Base-by-base conservation (phyloP, 1,140 invertebrate species). In the Bombus confusus region DNA sequence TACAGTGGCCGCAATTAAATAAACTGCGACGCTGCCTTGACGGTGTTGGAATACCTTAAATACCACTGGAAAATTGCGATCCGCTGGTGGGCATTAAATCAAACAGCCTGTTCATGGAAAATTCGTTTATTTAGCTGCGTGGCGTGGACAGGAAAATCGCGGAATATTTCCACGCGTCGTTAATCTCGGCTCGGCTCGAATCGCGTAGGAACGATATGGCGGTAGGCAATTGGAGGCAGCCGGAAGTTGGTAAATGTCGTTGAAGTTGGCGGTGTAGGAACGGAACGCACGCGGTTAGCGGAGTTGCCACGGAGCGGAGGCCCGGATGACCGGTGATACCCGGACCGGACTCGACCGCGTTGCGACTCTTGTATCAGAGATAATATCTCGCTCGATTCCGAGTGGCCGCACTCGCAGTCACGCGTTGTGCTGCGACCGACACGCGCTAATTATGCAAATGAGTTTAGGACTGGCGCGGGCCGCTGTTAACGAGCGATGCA, bases 361-460 rank as follows among this genome's bases (percentile, higher is more conserved):
- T 57, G 68, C 72, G 88, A 83, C 74, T 69, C 88, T 84, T 68
- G 86, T 83, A 90, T 90, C 84, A 89, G 79, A 66, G 88, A 78
- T 83, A 83, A 89, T 90, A 81, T 85, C 85, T 84, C 80, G 88
- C 88, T 85, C 69, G 85, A 90, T 86, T 31, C 74, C 76, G 79
- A 41, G 77, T 83, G 75, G 72, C 74, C 78, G 77, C 74, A 52
- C 59, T 79, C 87, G 87, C 72, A 89, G 88, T 86, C 88, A 87
- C 88, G 85, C 73, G 85, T 80, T 87, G 74, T 83, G 83, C 87
- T 88, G 86, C 88, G 74, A 90, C 83, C 80, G 86, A 89, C 86
- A 91, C 85, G 90, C 90, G 87, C 91, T 92, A 92, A 92, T 92
- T 92, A 92, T 92, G 91, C 88, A 92, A 92, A 92, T 92, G 88